Evolutionary conservation across 2,888 invertebrate species (phyloP), one percentile per base, ranked within the genome.

Genomic region (Augochlorella aurata): DNA sequence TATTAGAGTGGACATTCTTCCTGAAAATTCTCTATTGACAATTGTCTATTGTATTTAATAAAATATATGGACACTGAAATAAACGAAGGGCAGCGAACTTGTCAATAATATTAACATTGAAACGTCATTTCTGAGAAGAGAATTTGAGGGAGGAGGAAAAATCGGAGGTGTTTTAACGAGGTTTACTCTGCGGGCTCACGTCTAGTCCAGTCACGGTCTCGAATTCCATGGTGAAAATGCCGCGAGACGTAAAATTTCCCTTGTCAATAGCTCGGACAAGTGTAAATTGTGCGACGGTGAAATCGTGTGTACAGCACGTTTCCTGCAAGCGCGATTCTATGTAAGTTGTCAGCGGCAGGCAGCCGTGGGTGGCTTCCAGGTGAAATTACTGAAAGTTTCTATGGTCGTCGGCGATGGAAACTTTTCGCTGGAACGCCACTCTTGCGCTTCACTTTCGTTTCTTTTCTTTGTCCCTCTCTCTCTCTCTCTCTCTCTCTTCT

Each of bases 291-390:
- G 67, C 68, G 74, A 70, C 73, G 67, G 49, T 77, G 74, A 79
- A 66, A 63, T 77, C 81, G 79, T 71, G 70, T 77, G 69, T 76
- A 77, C 72, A 66, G 68, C 52, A 52, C 72, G 75, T 83, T 85
- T 84, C 69, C 77, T 78, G 79, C 69, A 82, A 84, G 82, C 80
- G 79, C 73, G 80, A 86, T 89, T 89, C 89, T 81, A 87, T 87
- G 88, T 85, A 88, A 89, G 89, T 89, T 89, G 89, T 89, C 89
- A 89, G 61, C 72, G 77, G 74, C 89, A 89, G 89, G 85, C 81
- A 79, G 54, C 29, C 77, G 69, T 63, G 80, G 72, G 72, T 81
- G 81, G 47, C 69, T 82, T 87, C 83, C 79, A 84, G 81, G 79
- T 84, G 79, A 85, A 85, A 84, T 84, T 83, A 86, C 81, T 81